phyloP scores from a whole-genome alignment of 2,797 vertebrate species.

The Helarctos malayanus region DNA sequence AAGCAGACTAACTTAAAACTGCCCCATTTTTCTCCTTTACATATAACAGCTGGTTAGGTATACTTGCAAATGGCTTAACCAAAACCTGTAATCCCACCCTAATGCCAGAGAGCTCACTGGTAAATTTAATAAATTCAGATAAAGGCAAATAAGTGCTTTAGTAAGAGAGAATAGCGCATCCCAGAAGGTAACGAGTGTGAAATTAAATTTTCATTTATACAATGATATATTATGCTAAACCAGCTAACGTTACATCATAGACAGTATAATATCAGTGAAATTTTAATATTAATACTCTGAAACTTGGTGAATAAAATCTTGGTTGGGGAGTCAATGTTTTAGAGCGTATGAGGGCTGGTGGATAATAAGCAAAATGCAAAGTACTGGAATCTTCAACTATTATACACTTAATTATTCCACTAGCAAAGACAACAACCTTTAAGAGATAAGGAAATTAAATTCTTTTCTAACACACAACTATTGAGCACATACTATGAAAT shows the following conservation, averaged over 20 bases:
- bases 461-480: conserved; percentile 53
- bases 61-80: conserved; percentile 23
- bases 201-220: conserved; percentile 65
- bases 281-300: conserved; percentile 57
- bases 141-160: conserved; percentile 56
- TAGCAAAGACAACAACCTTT: conserved; percentile 28
- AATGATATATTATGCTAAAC: conserved; percentile 15
- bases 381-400: conserved; percentile 34
- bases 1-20: conserved; percentile 57
- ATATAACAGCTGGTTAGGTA: conserved; percentile 31
- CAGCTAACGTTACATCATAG: conserved; percentile 36
- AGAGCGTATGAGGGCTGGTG: background rate
- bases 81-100: conserved; percentile 48
- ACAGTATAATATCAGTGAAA: conserved; percentile 23
- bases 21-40: conserved; percentile 31
- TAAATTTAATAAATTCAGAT: conserved; percentile 67
- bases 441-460: conserved; percentile 61
- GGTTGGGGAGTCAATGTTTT: conserved; percentile 43
- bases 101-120: conserved; percentile 19
- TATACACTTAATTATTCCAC: conserved; percentile 45
- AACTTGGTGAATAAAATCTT: conserved; percentile 71
- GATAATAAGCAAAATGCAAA: conserved; percentile 66
- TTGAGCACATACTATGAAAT: conserved; percentile 62
- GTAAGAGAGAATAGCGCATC: background rate
- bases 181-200: conserved; percentile 46